Conservation (phyloP, 2,113 vertebrate species). For the Pangasianodon hypophthalmus region DNA sequence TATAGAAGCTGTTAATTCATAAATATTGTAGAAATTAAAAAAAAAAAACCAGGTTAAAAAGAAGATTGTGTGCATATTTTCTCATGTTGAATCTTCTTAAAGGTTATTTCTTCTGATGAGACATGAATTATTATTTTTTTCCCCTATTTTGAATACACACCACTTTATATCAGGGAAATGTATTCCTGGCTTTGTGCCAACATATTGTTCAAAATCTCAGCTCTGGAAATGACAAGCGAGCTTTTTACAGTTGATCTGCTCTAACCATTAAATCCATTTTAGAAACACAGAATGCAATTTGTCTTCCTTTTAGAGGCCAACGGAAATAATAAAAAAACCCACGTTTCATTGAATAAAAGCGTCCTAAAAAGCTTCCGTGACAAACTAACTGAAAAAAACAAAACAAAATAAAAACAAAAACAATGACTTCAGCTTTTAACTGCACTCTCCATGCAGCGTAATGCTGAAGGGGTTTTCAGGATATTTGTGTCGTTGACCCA, state of each 20-base stretch:
- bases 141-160: neutral
- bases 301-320: conserved; percentile 1
- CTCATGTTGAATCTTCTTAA: neutral
- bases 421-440: neutral
- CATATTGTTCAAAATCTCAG: neutral
- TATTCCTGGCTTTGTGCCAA: neutral
- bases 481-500: neutral
- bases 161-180: neutral
- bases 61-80: neutral
- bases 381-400: neutral
- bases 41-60: neutral
- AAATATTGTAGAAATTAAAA: neutral
- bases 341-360: neutral
- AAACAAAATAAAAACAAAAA: neutral
- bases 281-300: conserved; percentile 10
- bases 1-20: neutral
- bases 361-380: neutral
- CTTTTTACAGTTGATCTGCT: neutral
- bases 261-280: conserved; percentile 23
- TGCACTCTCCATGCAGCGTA: neutral
- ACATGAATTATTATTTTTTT: neutral
- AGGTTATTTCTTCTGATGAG: neutral
- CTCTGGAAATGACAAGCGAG: neutral
- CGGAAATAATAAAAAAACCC: neutral
- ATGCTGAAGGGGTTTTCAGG: neutral